These are phyloP conservation scores for Lycaena phlaeas DNA, from an alignment of 2,888 invertebrate species.

Conservation along the genomic window DNA sequence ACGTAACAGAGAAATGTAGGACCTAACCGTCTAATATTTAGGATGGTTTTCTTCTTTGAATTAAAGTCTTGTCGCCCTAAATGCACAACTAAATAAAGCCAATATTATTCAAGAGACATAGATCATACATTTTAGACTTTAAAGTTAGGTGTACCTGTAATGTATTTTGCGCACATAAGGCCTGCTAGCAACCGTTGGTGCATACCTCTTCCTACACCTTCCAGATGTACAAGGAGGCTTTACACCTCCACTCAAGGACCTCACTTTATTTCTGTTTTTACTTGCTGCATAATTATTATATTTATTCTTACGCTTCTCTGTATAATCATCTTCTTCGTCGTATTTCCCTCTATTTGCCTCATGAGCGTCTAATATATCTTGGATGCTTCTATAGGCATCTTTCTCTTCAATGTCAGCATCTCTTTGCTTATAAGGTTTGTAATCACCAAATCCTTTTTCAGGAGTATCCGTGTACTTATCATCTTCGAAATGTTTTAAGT, in stretches of 20 bases:
- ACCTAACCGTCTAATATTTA: no score
- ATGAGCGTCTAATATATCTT: slow-evolving; percentile 53
- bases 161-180: slow-evolving; percentile 43
- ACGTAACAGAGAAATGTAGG: no score
- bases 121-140: no score
- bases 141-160: no score
- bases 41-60: no score
- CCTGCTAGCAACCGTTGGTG: slow-evolving; percentile 29
- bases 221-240: slow-evolving; percentile 35
- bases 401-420: slow-evolving; percentile 25
- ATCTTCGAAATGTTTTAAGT: slow-evolving; percentile 13
- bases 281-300: slow-evolving; percentile 11
- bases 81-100: no score
- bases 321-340: slow-evolving; percentile 28
- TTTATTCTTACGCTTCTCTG: slow-evolving; percentile 10
- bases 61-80: no score
- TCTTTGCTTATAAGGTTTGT: slow-evolving; percentile 34
- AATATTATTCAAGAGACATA: no score
- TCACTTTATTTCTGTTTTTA: slow-evolving; percentile 26
- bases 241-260: slow-evolving; percentile 27
- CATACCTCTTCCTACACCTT: slow-evolving; percentile 37
- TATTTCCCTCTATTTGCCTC: slow-evolving; percentile 36
- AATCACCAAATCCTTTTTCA: slow-evolving; percentile 25
- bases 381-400: slow-evolving; percentile 43
- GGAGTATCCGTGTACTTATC: slow-evolving; percentile 11